Evolutionary conservation across 2,888 invertebrate genomes (phyloP).

Genomic region (Thalpophila matura): DNA sequence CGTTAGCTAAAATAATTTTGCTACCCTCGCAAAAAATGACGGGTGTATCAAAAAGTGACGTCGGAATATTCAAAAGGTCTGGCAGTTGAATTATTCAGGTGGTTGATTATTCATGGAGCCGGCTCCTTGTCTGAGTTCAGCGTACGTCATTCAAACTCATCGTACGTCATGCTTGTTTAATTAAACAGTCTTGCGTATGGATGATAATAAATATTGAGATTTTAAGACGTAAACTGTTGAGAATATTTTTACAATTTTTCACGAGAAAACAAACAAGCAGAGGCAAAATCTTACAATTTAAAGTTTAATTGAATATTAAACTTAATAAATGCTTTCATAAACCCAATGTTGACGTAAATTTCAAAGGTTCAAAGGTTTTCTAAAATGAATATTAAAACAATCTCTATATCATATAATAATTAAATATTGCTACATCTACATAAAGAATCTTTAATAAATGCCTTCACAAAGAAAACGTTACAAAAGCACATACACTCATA

Average conservation of each 20-base stretch:
- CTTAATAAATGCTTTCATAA: too few species aligned
- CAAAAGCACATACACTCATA: conserved; percentile 2
- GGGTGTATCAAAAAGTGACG: conserved; percentile 59
- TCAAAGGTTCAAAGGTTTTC: not conserved
- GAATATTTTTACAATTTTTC: not conserved
- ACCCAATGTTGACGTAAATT: too few species aligned
- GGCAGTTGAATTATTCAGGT: conserved; percentile 61
- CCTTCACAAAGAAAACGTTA: conserved; percentile 11
- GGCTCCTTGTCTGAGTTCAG: conserved; percentile 39
- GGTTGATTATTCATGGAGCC: conserved; percentile 62
- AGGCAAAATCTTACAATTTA: not conserved
- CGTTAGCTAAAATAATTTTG: conserved; percentile 52
- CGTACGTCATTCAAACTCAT: conserved; percentile 45
- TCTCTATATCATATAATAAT: not conserved
- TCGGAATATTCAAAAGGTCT: conserved; percentile 55
- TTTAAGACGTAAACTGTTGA: conserved; percentile 18
- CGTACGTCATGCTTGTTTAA: conserved; percentile 54
- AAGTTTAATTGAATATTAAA: too few species aligned
- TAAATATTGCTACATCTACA: not conserved
- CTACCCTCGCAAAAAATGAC: conserved; percentile 42
- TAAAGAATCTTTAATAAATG: conserved; percentile 2
- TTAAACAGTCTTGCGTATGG: conserved; percentile 49
- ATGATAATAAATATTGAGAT: conserved; percentile 30
- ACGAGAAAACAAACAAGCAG: not conserved
- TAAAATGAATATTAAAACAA: not conserved